Base-by-base conservation (phyloP, 2,797 vertebrate genomes). In the Bradypus variegatus region DNA sequence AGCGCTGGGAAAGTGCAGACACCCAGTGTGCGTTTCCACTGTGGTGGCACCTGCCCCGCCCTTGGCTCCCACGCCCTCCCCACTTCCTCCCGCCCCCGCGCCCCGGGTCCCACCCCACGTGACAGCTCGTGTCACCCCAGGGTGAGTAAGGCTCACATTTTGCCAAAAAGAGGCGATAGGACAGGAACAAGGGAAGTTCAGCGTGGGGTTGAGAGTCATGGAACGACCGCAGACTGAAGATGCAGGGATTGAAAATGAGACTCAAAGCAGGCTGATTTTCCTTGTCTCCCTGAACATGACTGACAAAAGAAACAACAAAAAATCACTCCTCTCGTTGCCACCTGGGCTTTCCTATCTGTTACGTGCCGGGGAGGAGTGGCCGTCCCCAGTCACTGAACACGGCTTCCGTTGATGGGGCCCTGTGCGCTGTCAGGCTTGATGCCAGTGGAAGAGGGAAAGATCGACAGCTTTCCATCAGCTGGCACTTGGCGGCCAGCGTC, bases 71-170 rank as follows among this genome's bases (percentile, higher is more conserved):
- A 18, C 53, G 1, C 9, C 81, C 90, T 93, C 50, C 84, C 79
- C 60, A 89, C 89, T 96, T 95, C 92, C 89, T 94, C 38, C 53
- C 84, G 55, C 14, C 78, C 69, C 48, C 84, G 14, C 50, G 50
- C 78, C 69, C 72, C 45, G 2, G 82, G 67, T 83, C 87, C 75
- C 82, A 55, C 64, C 65, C 55, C 0, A 0, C 62, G 50, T 16
- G 1, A n/a, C 41, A 88, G 75, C 58, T 23, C 18, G 60, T 58
- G 36, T 89, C 64, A 73, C 85, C 58, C 70, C 1, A 7, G 65
- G 31, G 60, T 41, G 41, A 67, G 15, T 21, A 4, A 53, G 45
- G n/a, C 67, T 94, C 38, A 12, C 3, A 0, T 48, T 65, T 31
- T 15, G 8, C 67, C n/a, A 50, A 12, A 21, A 84, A 75, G 70